Conservation (phyloP, 2,113 vertebrate species). For the Aptenodytes forsteri region DNA sequence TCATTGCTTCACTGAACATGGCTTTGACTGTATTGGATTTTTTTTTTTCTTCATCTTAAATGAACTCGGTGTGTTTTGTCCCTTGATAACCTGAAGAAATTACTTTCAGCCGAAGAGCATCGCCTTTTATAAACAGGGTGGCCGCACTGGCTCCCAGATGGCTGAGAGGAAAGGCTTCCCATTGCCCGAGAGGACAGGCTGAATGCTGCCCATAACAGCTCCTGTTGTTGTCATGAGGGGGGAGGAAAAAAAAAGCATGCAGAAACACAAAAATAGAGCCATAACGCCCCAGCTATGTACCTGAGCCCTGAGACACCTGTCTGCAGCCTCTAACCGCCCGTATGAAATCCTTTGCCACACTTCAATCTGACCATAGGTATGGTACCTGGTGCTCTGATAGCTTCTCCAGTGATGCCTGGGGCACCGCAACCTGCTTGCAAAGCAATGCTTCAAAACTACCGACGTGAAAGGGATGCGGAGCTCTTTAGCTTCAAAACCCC, state of each 20-base stretch:
- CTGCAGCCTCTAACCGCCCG: neutral
- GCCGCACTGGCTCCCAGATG: rapidly evolving
- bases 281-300: neutral
- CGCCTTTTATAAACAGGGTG: neutral
- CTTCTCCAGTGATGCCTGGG: neutral
- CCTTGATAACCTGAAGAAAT: neutral
- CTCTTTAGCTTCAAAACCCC: rapidly evolving
- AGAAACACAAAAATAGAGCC: neutral
- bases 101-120: neutral
- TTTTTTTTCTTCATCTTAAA: neutral
- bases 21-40: neutral
- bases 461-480: rapidly evolving
- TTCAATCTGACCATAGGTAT: rapidly evolving
- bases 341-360: rapidly evolving
- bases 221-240: neutral
- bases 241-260: too few relatives aligned
- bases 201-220: neutral
- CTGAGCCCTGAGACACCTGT: rapidly evolving
- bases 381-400: neutral
- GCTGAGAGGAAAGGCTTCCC: neutral
- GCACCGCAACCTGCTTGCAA: neutral
- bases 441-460: neutral
- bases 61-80: neutral
- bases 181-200: neutral
- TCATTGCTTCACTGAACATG: neutral